These are phyloP conservation scores for Trigoniulus corallinus DNA, from an alignment of 1,140 invertebrate genomes.

Conservation along the genomic window DNA sequence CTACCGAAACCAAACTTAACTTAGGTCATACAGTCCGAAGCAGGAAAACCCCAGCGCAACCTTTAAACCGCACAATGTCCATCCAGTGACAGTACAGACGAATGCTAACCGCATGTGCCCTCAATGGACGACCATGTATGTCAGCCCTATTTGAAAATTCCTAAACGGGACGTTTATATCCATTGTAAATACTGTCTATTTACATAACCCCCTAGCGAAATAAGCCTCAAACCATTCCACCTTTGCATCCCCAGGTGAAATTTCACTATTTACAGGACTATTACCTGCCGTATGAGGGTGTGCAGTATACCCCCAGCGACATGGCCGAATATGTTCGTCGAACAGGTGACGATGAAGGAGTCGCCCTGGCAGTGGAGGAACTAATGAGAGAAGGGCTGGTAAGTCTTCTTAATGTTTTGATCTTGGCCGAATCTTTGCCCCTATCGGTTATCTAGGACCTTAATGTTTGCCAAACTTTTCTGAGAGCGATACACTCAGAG, in stretches of 20 bases:
- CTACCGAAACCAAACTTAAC: no score
- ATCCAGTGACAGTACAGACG: no score
- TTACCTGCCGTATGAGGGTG: constrained; percentile 3
- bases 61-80: no score
- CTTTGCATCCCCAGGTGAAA: background rate
- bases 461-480: no score
- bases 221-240: background rate
- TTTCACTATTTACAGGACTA: constrained; percentile 1
- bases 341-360: constrained; percentile 55
- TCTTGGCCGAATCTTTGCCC: no score
- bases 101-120: no score
- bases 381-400: constrained; percentile 52
- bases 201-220: background rate
- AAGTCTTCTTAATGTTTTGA: constrained; percentile 19
- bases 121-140: no score
- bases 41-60: no score
- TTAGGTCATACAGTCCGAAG: no score
- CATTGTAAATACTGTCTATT: background rate
- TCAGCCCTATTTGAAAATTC: background rate
- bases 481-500: no score
- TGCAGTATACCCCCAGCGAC: constrained; percentile 7
- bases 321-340: constrained; percentile 55
- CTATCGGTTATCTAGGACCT: no score
- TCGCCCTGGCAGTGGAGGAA: constrained; percentile 50
- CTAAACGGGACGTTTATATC: background rate